Evolutionary conservation across 1,140 invertebrate species (phyloP).

Genomic region (Danaus plexippus): DNA sequence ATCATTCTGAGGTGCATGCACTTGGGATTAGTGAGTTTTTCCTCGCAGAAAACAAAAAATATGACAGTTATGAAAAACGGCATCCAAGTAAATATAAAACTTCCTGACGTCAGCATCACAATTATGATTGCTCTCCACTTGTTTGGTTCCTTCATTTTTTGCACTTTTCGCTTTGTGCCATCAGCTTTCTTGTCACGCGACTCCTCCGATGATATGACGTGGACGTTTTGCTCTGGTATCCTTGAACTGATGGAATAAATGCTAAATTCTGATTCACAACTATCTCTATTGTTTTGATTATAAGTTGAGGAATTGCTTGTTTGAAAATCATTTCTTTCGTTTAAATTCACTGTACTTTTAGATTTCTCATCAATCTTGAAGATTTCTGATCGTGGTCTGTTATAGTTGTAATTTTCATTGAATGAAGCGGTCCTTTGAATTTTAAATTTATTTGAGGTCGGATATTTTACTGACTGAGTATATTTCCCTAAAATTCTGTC

Average conservation of each 20-base stretch:
- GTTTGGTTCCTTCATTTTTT: slow-evolving; percentile 48
- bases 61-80: slow-evolving; percentile 66
- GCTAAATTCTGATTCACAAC: slow-evolving; percentile 33
- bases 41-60: slow-evolving; percentile 68
- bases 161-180: slow-evolving; percentile 8
- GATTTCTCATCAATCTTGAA: slow-evolving; percentile 24
- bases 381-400: slow-evolving; percentile 16
- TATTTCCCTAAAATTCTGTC: slow-evolving; percentile 28
- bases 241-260: slow-evolving; percentile 35
- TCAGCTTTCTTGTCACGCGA: slow-evolving; percentile 4
- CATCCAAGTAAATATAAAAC: slow-evolving; percentile 67
- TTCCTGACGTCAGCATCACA: slow-evolving; percentile 72
- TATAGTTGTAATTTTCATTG: slow-evolving; percentile 23
- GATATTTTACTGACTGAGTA: slow-evolving; percentile 28
- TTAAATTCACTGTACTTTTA: slow-evolving; percentile 36
- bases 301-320: slow-evolving; percentile 4
- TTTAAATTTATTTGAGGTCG: slow-evolving; percentile 15
- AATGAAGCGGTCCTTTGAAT: slow-evolving; percentile 51
- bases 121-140: slow-evolving; percentile 74
- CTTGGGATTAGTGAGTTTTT: slow-evolving; percentile 47
- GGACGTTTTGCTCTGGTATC: slow-evolving; percentile 14
- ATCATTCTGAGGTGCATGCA: slow-evolving; percentile 63
- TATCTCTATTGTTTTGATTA: slow-evolving; percentile 15
- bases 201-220: not conserved
- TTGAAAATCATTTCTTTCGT: slow-evolving; percentile 8